Evolutionary conservation across 2,888 invertebrate genomes (phyloP), one percentile per base, ranked within the genome.

Genomic region (Metopia argyrocephala): DNA sequence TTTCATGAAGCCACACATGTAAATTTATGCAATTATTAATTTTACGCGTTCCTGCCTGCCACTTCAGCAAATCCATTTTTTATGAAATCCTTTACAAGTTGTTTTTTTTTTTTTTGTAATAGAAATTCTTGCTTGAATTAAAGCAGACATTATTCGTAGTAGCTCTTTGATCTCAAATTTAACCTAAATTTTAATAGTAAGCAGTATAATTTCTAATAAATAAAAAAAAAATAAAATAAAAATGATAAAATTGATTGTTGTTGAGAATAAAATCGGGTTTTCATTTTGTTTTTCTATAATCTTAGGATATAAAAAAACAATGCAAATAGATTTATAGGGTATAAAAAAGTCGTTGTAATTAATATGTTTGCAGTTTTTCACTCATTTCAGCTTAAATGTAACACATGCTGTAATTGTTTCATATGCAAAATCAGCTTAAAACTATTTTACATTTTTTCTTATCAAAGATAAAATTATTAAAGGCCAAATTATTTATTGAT

Each of bases 1-100:
- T 84, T 84, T 84, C 82, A 84, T 82, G 81, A 74, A 82, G 82
- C 83, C 81, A 78, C 90, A 88, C 89, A 90, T 88, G 88, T 86
- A 88, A 90, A 90, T 89, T 90, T 90, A 89, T 90, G 89, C 88
- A 90, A 89, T 90, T 90, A 89, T 87, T 88, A 89, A 88, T 90
- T 90, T 89, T 86, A 89, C 88, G 87, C 87, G 86, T 87, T 86
- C 83, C 84, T 85, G 82, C 82, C 82, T 84, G 76, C 79, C 78
- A 74, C 69, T 56, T 75, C 78, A 81, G 75, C 59, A 64, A 52
- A 76, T 66, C 15, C 4, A 70, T 75, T 57, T 61, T 45, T 62
- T 31, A n/a, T n/a, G n/a, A n/a, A n/a, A n/a, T n/a, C n/a, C n/a
- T n/a, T n/a, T 23, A 28, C 59, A 12, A 20, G 18, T 48, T 66